These are phyloP conservation scores for Mustela nigripes DNA, from an alignment of 2,113 vertebrate species.

Conservation along the genomic window DNA sequence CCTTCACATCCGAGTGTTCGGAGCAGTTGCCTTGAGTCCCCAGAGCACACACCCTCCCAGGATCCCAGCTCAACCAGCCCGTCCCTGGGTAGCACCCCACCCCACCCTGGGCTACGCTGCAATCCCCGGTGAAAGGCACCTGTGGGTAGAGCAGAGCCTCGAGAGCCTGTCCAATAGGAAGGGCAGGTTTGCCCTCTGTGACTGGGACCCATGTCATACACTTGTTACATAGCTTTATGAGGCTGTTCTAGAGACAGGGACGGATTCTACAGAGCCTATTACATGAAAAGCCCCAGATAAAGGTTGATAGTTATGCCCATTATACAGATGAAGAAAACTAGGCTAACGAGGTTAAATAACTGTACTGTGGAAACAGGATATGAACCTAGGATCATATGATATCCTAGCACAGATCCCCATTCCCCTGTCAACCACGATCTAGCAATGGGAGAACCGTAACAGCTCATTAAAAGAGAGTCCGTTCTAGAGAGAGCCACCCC, in stretches of 20 bases:
- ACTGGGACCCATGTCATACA: fast-evolving
- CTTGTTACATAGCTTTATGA: not conserved
- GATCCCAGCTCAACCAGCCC: not conserved
- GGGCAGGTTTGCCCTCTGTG: not conserved
- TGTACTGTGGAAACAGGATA: not conserved
- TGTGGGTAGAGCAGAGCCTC: not conserved
- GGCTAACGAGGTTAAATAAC: not conserved
- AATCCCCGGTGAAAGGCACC: not conserved
- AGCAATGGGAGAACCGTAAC: not conserved
- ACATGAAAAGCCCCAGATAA: not conserved
- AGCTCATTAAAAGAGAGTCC: not conserved
- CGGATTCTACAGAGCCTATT: not conserved
- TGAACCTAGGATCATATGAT: not conserved
- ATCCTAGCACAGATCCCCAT: not conserved
- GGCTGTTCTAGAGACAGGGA: not conserved
- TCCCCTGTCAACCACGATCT: not conserved
- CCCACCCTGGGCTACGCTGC: too few relatives aligned
- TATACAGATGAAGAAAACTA: not conserved
- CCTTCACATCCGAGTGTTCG: not conserved
- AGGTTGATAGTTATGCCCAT: not conserved
- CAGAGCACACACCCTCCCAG: not conserved
- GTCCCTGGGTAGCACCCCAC: not conserved
- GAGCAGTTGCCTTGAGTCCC: not conserved
- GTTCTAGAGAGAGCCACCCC: not conserved
- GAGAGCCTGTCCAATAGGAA: not conserved